Conservation (phyloP, 1,140 invertebrate genomes). For the Apis cerana region DNA sequence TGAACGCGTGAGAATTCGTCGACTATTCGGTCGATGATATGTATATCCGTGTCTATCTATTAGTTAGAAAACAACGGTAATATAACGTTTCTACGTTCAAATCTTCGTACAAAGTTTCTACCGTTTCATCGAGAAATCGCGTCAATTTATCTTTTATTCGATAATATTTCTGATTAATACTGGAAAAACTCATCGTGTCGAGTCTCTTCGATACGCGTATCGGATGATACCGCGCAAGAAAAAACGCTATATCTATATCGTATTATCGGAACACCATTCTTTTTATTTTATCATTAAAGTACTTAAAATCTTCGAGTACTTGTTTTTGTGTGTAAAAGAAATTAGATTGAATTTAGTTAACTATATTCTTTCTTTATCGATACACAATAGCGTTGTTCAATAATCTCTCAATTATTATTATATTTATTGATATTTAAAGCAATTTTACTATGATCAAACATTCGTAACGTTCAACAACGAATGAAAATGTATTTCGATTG, state of each 20-base stretch:
- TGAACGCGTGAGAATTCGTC: slow-evolving; percentile 46
- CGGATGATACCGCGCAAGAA: slow-evolving; percentile 49
- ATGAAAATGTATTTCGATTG: neutral
- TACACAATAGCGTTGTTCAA: neutral
- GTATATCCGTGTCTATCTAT: neutral
- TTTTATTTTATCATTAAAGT: neutral
- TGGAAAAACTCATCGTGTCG: slow-evolving; percentile 15
- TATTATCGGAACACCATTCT: neutral
- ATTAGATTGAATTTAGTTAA: neutral
- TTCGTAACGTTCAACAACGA: no score
- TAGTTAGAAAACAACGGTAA: neutral
- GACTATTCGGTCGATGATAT: neutral
- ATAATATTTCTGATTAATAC: neutral
- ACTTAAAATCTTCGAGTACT: no score
- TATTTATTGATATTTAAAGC: neutral
- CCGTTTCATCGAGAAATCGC: neutral
- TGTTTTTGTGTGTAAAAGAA: no score
- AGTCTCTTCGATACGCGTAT: neutral
- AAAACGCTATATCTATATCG: slow-evolving; percentile 25
- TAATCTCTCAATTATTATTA: no score
- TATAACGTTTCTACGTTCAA: neutral
- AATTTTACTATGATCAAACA: neutral
- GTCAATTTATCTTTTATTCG: slow-evolving; percentile 10
- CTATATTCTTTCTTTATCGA: neutral
- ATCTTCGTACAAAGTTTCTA: neutral